phyloP scores from a whole-genome alignment of 2,797 vertebrate species.

The Aulostomus chinensis region DNA sequence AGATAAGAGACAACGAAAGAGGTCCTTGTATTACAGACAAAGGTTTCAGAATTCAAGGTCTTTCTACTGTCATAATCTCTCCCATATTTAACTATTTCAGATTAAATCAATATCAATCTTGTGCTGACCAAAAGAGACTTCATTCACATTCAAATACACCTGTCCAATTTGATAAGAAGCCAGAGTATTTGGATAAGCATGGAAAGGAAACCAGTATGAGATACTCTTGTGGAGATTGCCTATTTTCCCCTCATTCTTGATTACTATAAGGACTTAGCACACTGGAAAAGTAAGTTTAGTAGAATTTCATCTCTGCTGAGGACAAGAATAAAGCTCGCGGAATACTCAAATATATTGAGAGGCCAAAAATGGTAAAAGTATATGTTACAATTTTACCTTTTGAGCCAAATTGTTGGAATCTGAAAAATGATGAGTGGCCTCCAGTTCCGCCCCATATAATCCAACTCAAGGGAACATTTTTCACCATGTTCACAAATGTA shows the following conservation, averaged over 20 bases:
- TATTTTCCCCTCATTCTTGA: conserved; percentile 58
- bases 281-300: conserved; percentile 39
- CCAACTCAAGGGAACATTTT: conserved; percentile 74
- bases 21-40: conserved; percentile 19
- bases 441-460: conserved; percentile 65
- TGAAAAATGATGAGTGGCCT: conserved; percentile 66
- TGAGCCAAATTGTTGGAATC: conserved; percentile 51
- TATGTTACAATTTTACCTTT: conserved; percentile 42
- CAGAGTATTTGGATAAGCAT: conserved; percentile 65
- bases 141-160: conserved; percentile 67
- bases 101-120: conserved; percentile 77
- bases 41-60: conserved; percentile 58
- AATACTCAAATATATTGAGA: conserved; percentile 29
- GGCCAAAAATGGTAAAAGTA: conserved; percentile 6
- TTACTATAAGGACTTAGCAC: conserved; percentile 48
- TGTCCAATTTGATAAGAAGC: conserved; percentile 72
- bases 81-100: conserved; percentile 75
- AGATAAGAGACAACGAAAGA: conserved; percentile 31
- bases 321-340: conserved; percentile 26
- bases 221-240: conserved; percentile 56
- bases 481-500: conserved; percentile 74
- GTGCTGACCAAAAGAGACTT: conserved; percentile 66
- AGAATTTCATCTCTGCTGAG: conserved; percentile 29
- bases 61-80: conserved; percentile 57
- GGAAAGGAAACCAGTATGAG: conserved; percentile 48